Conservation (phyloP, 2,888 invertebrate species). For the Lampropteryx suffumata region DNA sequence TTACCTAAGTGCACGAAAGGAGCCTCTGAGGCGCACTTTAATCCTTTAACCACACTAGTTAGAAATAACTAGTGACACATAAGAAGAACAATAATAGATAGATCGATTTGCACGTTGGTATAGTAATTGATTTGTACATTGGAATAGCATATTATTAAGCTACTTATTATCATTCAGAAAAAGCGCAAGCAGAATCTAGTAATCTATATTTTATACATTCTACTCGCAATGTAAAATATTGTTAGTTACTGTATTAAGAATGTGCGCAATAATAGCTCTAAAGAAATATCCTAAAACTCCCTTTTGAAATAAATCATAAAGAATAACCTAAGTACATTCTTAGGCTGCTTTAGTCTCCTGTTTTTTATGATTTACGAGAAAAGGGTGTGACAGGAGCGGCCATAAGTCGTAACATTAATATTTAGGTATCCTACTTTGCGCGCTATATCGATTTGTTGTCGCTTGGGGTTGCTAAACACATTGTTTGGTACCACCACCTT, state of each 20-base stretch:
- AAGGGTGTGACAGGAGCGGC: constrained; percentile 27
- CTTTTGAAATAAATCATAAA: constrained; percentile 22
- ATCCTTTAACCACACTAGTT: too few relatives aligned
- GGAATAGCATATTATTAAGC: too few relatives aligned
- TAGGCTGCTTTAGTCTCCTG: constrained; percentile 15
- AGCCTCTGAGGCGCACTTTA: too few relatives aligned
- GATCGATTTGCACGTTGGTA: too few relatives aligned
- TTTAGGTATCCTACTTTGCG: constrained; percentile 16
- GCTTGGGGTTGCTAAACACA: constrained; percentile 12
- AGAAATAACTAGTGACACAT: too few relatives aligned
- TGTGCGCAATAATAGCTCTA: background rate
- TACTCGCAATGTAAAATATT: too few relatives aligned
- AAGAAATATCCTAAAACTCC: constrained; percentile 2
- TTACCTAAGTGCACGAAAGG: too few relatives aligned
- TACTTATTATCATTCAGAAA: too few relatives aligned
- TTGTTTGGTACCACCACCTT: constrained; percentile 5
- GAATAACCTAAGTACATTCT: constrained; percentile 21
- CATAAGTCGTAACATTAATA: constrained; percentile 31
- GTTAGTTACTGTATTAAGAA: background rate
- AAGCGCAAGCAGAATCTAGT: too few relatives aligned
- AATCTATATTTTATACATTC: too few relatives aligned
- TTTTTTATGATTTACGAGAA: constrained; percentile 34
- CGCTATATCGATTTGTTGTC: constrained; percentile 10
- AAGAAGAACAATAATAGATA: too few relatives aligned
- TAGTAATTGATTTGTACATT: too few relatives aligned